A percentile compares a stretch with the other conserved stretches of the same genome.
Evolutionary conservation across 2,888 invertebrate species (phyloP).

Genomic region (Thecophora atra): DNA sequence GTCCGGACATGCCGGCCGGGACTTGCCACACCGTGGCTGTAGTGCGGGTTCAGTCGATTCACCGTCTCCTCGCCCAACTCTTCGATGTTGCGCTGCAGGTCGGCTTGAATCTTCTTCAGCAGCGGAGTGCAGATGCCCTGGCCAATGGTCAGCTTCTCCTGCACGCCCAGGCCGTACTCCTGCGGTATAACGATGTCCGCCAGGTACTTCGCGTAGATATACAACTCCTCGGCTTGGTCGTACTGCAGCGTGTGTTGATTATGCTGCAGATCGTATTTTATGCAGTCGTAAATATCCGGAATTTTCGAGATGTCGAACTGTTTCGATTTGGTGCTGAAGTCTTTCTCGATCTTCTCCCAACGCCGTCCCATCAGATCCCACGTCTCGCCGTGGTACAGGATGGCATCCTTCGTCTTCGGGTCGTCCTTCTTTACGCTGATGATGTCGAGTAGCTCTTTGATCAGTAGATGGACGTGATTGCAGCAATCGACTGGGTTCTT

Average conservation of each 20-base stretch:
- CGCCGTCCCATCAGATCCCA: constrained; percentile 98
- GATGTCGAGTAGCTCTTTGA: constrained; percentile 85
- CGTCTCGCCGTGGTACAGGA: constrained; percentile 96
- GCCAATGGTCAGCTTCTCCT: constrained; percentile 95
- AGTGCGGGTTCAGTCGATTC: constrained; percentile 95
- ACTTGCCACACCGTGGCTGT: constrained; percentile 97
- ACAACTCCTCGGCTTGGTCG: constrained; percentile 88
- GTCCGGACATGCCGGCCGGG: constrained; percentile 98
- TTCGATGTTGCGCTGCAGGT: constrained; percentile 92
- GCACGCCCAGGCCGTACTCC: constrained; percentile 95
- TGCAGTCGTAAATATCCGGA: constrained; percentile 99
- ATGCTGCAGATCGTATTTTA: constrained; percentile 98
- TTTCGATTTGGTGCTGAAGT: constrained; percentile 93
- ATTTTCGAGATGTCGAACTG: constrained; percentile 98
- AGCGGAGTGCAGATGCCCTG: constrained; percentile 98
- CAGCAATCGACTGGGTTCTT: constrained; percentile 96
- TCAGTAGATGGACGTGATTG: constrained; percentile 86
- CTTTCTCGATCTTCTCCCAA: constrained; percentile 98
- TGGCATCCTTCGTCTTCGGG: constrained; percentile 90
- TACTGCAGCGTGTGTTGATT: constrained; percentile 95
- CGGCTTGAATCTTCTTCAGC: constrained; percentile 93
- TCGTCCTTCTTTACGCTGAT: constrained; percentile 88
- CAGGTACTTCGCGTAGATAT: constrained; percentile 94
- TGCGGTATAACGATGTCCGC: constrained; percentile 99
- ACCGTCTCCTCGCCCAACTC: constrained; percentile 94